These are phyloP conservation scores for Monochamus saltuarius DNA, from an alignment of 1,140 invertebrate species.

Conservation along the genomic window DNA sequence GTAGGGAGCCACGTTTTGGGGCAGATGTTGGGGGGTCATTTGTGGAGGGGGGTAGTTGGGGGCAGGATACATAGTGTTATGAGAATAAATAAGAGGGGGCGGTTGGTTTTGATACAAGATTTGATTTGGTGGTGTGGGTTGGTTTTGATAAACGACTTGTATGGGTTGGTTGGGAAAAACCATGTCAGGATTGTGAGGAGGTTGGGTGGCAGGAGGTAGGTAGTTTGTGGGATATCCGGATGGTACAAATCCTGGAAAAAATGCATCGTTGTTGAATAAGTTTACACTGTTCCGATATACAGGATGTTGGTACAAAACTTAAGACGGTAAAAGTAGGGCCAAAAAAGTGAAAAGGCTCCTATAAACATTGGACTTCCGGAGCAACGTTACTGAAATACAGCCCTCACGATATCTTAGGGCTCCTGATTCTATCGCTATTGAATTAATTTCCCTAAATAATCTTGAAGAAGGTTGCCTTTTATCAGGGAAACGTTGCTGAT, in stretches of 20 bases:
- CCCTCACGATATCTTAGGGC: too few relatives aligned
- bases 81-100: slow-evolving; percentile 38
- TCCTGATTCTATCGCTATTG: too few relatives aligned
- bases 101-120: slow-evolving; percentile 43
- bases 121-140: slow-evolving; percentile 22
- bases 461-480: too few relatives aligned
- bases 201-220: slow-evolving; percentile 16
- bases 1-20: slow-evolving; percentile 29
- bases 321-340: too few relatives aligned
- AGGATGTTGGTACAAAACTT: too few relatives aligned
- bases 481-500: too few relatives aligned
- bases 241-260: slow-evolving; percentile 26
- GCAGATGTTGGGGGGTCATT: slow-evolving; percentile 18
- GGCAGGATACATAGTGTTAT: slow-evolving; percentile 20
- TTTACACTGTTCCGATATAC: too few relatives aligned
- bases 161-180: slow-evolving; percentile 42
- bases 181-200: slow-evolving; percentile 34
- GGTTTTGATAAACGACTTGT: slow-evolving; percentile 35
- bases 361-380: too few relatives aligned
- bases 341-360: too few relatives aligned
- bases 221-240: slow-evolving; percentile 27
- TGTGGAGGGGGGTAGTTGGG: slow-evolving; percentile 1
- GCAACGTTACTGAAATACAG: too few relatives aligned
- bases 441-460: too few relatives aligned
- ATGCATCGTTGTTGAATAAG: too few relatives aligned